These are phyloP conservation scores for Okapia johnstoni DNA, from an alignment of 2,113 vertebrate species.

Conservation along the genomic window DNA sequence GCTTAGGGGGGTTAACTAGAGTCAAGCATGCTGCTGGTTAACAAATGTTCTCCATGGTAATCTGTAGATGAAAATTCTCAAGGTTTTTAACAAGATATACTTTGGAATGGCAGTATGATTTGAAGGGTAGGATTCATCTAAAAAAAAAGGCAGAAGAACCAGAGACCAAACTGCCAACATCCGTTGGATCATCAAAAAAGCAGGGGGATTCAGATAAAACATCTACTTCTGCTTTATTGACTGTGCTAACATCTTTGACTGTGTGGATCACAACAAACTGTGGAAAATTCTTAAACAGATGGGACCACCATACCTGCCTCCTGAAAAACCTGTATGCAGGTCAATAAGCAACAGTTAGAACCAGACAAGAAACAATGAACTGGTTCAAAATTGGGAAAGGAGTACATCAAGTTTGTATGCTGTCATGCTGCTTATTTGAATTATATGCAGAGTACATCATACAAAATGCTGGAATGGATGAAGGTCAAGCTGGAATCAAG, in stretches of 20 bases:
- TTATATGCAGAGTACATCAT: background rate
- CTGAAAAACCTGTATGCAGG: background rate
- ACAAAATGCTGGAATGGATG: background rate
- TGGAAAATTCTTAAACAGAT: background rate
- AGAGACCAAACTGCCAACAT: background rate
- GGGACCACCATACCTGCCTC: background rate
- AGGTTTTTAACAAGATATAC: background rate
- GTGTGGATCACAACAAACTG: background rate
- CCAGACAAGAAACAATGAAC: background rate
- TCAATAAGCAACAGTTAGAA: background rate
- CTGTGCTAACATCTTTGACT: background rate
- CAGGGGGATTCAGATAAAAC: background rate
- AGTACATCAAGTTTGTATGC: background rate
- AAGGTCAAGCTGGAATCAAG: background rate
- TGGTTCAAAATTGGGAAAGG: background rate
- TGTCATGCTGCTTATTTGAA: background rate
- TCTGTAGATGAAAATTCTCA: background rate
- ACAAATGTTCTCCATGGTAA: background rate
- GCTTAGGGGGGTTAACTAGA: background rate
- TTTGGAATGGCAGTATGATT: background rate
- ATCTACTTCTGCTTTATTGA: background rate
- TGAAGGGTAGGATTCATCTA: background rate
- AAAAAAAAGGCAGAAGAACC: background rate
- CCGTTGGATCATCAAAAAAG: background rate
- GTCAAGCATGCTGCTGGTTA: background rate